Percentiles rank a stretch among this genome's conserved stretches.
Evolutionary conservation across 2,888 invertebrate species (phyloP).

Genomic region (Tenodera sinensis): DNA sequence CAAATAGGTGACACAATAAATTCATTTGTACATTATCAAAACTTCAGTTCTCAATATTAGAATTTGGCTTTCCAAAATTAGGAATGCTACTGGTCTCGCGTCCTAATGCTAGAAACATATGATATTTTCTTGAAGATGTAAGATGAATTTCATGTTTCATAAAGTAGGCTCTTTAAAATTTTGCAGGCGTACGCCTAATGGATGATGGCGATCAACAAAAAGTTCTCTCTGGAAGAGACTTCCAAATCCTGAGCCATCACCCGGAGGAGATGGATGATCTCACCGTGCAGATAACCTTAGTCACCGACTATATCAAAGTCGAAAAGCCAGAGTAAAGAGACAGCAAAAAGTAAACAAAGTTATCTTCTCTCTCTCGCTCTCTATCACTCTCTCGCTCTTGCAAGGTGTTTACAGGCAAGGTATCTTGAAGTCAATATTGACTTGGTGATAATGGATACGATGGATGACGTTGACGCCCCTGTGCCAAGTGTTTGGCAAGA

Average conservation of each 20-base stretch:
- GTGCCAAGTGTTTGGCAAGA: neutral
- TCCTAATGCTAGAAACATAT: no score
- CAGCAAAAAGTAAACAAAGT: neutral
- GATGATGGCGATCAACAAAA: neutral
- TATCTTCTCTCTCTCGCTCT: neutral
- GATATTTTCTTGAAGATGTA: no score
- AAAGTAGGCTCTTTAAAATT: neutral
- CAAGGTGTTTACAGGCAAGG: neutral
- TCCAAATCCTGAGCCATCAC: neutral
- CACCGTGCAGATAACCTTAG: neutral
- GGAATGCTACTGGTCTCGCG: no score
- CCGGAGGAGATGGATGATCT: neutral
- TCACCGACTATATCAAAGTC: neutral
- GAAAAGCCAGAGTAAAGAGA: neutral
- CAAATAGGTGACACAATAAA: no score
- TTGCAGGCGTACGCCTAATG: neutral
- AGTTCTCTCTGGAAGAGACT: neutral
- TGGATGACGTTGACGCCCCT: neutral
- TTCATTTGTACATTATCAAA: no score
- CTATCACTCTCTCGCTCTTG: neutral
- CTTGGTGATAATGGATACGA: neutral
- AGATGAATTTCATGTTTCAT: neutral
- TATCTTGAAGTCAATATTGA: constrained; percentile 2
- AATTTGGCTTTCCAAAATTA: no score
- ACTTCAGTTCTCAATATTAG: no score